Evolutionary conservation across 2,888 invertebrate species (phyloP), one percentile per base, ranked within the genome.

Genomic region (Leucophenga maculata): DNA sequence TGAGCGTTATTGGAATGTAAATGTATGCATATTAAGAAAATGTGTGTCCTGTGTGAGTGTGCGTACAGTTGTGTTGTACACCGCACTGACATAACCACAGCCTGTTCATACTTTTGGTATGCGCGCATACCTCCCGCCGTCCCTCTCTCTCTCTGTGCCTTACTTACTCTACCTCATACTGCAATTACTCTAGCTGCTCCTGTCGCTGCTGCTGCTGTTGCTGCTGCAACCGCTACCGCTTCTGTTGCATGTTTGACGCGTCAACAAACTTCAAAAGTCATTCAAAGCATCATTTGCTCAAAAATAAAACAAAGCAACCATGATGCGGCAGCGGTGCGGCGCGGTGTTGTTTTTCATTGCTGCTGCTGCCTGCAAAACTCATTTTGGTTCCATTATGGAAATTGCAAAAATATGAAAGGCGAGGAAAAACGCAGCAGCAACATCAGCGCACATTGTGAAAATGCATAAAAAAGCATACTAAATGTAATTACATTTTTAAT

Each of bases 1-100:
- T 78, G 73, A 83, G 78, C 84, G 77, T 85, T 85, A 85, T 85
- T 85, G 85, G 81, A 83, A 85, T 85, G 84, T 78, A 85, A 85
- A 84, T 85, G 85, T 81, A 83, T 85, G 85, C 82, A 82, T 73
- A 78, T 83, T 78, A 77, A 75, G 72, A 74, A 73, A 72, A 44
- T 32, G 52, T 65, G 52, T 20, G 20, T 14, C 62, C 22, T 18
- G 14, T 46, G 62, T 16, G 16, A n/a, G 52, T 52, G 44, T 32
- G 44, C 6, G 44, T 31, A 16, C 26, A 59, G 11, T 20, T 66
- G 44, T 44, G 54, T 48, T n/a, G n/a, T 46, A 11, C 11, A 16
- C n/a, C n/a, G 44, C 64, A 22, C 60, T 20, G 18, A 59, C 44
- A 60, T 60, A 64, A n/a, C 20, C 62, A 18, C 62, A 64, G 54